Evolutionary conservation across 2,113 vertebrate species (phyloP).

Genomic region (Thalassarche chlororhynchos): DNA sequence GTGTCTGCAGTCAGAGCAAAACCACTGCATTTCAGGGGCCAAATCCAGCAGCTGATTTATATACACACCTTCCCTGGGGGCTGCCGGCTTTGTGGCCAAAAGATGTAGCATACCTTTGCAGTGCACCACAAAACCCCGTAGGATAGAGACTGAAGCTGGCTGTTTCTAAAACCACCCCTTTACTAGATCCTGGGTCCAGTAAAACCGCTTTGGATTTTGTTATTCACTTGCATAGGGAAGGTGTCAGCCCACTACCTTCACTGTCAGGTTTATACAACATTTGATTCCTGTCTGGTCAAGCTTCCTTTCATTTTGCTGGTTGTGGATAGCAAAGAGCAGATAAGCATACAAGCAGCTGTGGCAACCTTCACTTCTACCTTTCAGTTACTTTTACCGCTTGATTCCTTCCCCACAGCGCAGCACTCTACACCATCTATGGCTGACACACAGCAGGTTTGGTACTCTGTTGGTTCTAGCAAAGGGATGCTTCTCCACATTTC

Average conservation of each 20-base stretch:
- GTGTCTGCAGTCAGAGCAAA: neutral
- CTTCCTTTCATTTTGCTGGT: neutral
- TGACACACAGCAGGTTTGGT: neutral
- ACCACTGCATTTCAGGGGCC: neutral
- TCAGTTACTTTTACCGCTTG: neutral
- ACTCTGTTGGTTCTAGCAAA: neutral
- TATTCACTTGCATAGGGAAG: neutral
- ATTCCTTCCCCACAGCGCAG: neutral
- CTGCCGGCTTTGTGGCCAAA: neutral
- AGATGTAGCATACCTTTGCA: neutral
- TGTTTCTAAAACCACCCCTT: neutral
- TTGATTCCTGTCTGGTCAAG: neutral
- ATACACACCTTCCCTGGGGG: neutral
- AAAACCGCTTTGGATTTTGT: neutral
- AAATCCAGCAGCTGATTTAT: neutral
- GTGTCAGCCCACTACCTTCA: neutral
- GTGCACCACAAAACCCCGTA: neutral
- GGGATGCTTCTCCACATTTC: neutral
- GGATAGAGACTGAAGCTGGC: neutral
- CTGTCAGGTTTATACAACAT: neutral
- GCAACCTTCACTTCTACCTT: neutral
- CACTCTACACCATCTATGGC: neutral
- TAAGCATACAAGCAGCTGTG: neutral
- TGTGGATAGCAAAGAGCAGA: neutral
- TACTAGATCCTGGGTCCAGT: neutral